Base-by-base conservation (phyloP, 2,113 vertebrate genomes). In the Eulemur rufifrons region DNA sequence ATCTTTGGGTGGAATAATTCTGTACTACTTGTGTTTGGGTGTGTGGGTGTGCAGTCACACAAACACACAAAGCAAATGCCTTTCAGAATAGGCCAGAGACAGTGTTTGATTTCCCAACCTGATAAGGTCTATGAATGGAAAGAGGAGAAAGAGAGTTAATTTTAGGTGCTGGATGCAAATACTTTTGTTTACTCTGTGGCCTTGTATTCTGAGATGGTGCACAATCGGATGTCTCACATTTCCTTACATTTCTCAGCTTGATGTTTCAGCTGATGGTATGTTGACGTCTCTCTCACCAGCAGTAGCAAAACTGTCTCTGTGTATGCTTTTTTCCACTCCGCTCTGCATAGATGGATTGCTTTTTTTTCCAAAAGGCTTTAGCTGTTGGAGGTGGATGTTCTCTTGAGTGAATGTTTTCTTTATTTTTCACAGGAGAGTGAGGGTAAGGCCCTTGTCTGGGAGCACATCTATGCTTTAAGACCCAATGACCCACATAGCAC, bases 191-290 rank as follows among this genome's bases (percentile, higher is more conserved):
- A 97, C 96, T 98, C 93, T 96, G 95, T 95, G 89, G 97, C 96
- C 96, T 98, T 98, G 97, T 97, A 83, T 98, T 98, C 97, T 80
- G 73, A 95, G 91, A 95, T 59, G 90, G 69, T 96, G 47, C 94
- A 95, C 96, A 98, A 84, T 88, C 97, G 89, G 82, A 59, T 78
- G 37, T 98, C 98, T 99, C 97, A 95, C 77, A 96, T 99, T 99
- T 99, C 98, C 91, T 45, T 68, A 61, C 6, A 47, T 94, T 92
- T 96, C 29, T 96, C 52, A 96, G 11, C 59, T 56, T 85, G 74
- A 18, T 86, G 37, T 86, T 97, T 95, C 96, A 98, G 76, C 20
- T 96, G 94, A 96, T 77, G 83, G 83, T 97, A n/a, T 78, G 92
- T 88, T 95, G 94, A 97, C 29, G 9, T 95, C 56, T 92, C 59